phyloP scores from a whole-genome alignment of 1,140 invertebrate species.

The Drosophila miranda region DNA sequence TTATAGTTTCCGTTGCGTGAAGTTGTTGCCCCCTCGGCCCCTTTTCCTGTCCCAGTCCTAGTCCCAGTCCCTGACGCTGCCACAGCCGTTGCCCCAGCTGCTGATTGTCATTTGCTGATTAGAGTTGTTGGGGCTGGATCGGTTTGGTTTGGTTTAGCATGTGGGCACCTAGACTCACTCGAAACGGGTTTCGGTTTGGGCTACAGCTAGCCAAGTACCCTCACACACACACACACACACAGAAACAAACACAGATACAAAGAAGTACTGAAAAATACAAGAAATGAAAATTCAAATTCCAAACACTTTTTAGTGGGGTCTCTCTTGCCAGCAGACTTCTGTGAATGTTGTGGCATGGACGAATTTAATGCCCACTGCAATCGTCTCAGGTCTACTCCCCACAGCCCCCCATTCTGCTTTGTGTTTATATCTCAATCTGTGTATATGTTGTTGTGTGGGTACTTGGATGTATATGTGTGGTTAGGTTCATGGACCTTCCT shows the following conservation, averaged over 20 bases:
- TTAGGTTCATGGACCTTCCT: conserved; percentile 77
- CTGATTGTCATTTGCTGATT: conserved; percentile 61
- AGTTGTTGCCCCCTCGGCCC: conserved; percentile 9
- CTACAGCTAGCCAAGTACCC: conserved; percentile 31
- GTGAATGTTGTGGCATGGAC: conserved; percentile 46
- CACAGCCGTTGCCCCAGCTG: conserved; percentile 21
- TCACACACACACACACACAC: conserved; percentile 32
- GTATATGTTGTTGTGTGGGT: conserved; percentile 14
- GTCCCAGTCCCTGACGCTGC: not conserved
- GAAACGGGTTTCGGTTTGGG: conserved; percentile 46
- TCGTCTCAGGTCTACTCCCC: no score
- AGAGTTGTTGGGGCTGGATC: conserved; percentile 53
- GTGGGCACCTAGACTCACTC: conserved; percentile 48
- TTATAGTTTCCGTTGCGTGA: conserved; percentile 54
- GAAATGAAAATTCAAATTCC: conserved; percentile 69
- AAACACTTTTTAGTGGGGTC: conserved; percentile 47
- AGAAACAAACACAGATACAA: conserved; percentile 21
- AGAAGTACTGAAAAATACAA: conserved; percentile 54
- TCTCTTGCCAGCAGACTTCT: conserved; percentile 45
- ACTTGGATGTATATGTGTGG: conserved; percentile 27
- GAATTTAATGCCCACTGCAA: conserved; percentile 25
- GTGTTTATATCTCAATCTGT: conserved; percentile 27
- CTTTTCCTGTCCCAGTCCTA: not conserved
- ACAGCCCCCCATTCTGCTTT: not conserved
- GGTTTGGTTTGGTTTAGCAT: conserved; percentile 48